Base-by-base conservation (phyloP, 2,797 vertebrate genomes). In the Bufotes viridis region DNA sequence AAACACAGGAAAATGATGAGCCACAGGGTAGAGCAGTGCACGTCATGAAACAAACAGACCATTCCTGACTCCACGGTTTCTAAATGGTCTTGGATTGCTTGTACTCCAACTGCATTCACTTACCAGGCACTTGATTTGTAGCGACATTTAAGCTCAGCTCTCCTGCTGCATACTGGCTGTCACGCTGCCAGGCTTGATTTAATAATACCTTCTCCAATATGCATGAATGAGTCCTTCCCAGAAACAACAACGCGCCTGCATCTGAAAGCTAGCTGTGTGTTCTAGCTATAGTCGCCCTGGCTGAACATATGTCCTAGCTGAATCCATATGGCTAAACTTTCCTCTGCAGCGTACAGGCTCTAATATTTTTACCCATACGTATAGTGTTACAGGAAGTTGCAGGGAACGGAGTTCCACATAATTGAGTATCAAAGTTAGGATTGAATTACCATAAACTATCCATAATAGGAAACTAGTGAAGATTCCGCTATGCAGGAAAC, bases 331-430 rank as follows among this genome's bases (percentile, higher is more conserved):
- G 94, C 95, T 95, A 95, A 91, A 93, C 93, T 96, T 97, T 96
- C 96, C 94, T 91, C 94, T 91, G 94, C 94, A 92, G 93, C 88
- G 93, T 94, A 93, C 93, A 94, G 95, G 95, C 95, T 94, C 96
- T 97, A 96, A 97, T 97, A 98, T 97, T 97, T 98, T 97, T 97
- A 98, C 96, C 96, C 95, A 92, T 94, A 93, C 94, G 96, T 96
- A 96, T 98, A 96, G 95, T 94, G 95, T 98, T 98, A 98, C 97
- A 98, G 97, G 96, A 98, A 98, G 97, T 97, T 93, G 95, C 94
- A 95, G 95, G 94, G 94, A 97, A 96, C 91, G 93, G 94, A 95
- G 95, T 95, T 95, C 93, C 93, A 93, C 93, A 95, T 95, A 93
- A 96, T 95, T 96, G 93, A 95, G 94, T 91, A 95, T 95, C 94